Evolutionary conservation across 2,888 invertebrate genomes (phyloP).

Genomic region (Protophormia terraenovae): DNA sequence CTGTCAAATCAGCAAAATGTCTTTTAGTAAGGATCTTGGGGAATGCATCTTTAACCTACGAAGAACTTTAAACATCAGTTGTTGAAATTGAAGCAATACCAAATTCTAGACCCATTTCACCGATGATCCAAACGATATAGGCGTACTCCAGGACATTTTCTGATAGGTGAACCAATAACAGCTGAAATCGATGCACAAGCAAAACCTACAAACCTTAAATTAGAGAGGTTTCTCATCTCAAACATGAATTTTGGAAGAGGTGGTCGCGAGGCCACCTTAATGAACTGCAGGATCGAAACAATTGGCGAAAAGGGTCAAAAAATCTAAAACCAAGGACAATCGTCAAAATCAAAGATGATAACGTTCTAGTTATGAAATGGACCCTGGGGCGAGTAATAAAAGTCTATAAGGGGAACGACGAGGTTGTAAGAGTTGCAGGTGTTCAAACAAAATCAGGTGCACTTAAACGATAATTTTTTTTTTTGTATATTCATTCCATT

Average conservation of each 20-base stretch:
- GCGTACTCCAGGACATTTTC: neutral
- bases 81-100: constrained; percentile 69
- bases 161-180: constrained; percentile 22
- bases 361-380: neutral
- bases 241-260: constrained; percentile 64
- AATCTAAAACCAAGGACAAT: neutral
- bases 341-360: neutral
- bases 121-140: neutral
- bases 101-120: constrained; percentile 11
- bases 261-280: constrained; percentile 63
- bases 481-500: no score
- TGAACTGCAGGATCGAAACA: constrained; percentile 61
- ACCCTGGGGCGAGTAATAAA: neutral
- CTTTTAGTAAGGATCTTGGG: neutral
- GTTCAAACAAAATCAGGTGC: no score
- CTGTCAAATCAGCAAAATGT: neutral
- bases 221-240: constrained; percentile 33
- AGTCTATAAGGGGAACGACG: neutral
- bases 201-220: neutral
- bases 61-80: neutral
- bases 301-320: constrained; percentile 50
- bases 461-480: no score
- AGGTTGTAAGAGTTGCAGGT: neutral
- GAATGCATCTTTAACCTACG: neutral
- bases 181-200: constrained; percentile 4